Evolutionary conservation across 2,797 vertebrate species (phyloP).

Genomic region (Strix occidentalis): DNA sequence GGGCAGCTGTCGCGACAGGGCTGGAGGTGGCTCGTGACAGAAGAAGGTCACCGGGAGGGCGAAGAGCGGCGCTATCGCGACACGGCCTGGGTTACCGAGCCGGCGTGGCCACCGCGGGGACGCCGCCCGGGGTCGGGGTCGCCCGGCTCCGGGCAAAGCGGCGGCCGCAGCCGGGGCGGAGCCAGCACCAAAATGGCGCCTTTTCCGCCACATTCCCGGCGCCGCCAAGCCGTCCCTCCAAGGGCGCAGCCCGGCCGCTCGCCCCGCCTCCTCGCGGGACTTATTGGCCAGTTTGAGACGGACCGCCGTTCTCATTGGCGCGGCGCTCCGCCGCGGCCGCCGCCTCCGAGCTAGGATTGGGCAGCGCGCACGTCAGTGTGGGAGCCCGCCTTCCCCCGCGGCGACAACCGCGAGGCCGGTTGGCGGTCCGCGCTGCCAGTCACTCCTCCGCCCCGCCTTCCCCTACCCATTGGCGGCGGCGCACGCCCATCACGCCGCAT

Average conservation of each 20-base stretch:
- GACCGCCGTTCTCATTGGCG: background rate
- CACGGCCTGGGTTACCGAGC: background rate
- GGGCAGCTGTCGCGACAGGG: background rate
- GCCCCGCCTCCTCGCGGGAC: background rate
- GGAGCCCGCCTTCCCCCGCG: background rate
- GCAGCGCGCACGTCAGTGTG: fast-evolving
- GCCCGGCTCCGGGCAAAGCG: background rate
- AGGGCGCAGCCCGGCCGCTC: background rate
- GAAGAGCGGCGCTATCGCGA: background rate
- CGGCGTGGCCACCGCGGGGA: background rate
- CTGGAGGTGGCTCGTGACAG: fast-evolving
- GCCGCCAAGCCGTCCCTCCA: background rate
- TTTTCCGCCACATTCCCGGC: background rate
- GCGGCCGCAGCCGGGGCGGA: background rate
- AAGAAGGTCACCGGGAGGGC: fast-evolving
- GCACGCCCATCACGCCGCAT: background rate
- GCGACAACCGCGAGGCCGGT: fast-evolving
- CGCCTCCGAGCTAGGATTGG: background rate
- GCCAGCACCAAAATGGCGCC: constrained; percentile 43
- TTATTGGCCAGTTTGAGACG: constrained; percentile 39
- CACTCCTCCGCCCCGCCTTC: background rate
- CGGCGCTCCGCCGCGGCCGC: fast-evolving
- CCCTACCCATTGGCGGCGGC: fast-evolving
- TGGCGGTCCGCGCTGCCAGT: fast-evolving
- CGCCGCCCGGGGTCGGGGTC: too few species aligned